These are phyloP conservation scores for Calcarius ornatus DNA, from an alignment of 2,113 vertebrate genomes.

Conservation along the genomic window DNA sequence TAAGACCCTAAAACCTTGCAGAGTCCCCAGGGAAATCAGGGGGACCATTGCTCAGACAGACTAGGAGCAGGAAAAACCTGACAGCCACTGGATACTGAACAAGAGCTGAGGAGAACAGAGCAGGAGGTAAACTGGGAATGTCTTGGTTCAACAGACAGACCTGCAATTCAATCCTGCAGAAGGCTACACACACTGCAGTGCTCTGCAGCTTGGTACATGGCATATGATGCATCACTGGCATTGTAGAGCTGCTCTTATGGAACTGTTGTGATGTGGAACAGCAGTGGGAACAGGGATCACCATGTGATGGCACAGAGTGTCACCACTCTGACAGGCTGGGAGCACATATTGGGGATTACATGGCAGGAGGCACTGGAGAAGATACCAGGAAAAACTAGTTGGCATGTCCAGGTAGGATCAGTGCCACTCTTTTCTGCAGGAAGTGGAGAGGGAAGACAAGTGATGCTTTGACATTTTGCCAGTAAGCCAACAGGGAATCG, in stretches of 20 bases:
- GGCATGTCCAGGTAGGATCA: too few relatives aligned
- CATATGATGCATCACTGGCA: fast-evolving
- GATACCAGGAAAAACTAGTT: not conserved
- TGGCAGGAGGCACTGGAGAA: not conserved
- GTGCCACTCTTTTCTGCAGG: not conserved
- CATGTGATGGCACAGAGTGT: not conserved
- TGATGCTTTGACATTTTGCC: not conserved
- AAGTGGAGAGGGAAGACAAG: not conserved
- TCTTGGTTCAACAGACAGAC: not conserved
- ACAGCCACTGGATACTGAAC: not conserved
- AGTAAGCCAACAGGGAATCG: not conserved
- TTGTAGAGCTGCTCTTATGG: not conserved
- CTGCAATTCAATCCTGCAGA: not conserved
- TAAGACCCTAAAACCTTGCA: fast-evolving
- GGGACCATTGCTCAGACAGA: not conserved
- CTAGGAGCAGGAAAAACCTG: not conserved
- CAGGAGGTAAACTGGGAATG: not conserved
- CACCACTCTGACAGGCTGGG: not conserved
- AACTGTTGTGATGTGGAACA: not conserved
- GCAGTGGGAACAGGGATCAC: not conserved
- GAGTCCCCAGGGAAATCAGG: not conserved
- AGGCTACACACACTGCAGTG: not conserved
- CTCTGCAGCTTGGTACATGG: not conserved
- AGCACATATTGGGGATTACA: not conserved
- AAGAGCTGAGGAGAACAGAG: not conserved